Conservation (phyloP, 2,113 vertebrate genomes). For the Benitochromis conjunctus region DNA sequence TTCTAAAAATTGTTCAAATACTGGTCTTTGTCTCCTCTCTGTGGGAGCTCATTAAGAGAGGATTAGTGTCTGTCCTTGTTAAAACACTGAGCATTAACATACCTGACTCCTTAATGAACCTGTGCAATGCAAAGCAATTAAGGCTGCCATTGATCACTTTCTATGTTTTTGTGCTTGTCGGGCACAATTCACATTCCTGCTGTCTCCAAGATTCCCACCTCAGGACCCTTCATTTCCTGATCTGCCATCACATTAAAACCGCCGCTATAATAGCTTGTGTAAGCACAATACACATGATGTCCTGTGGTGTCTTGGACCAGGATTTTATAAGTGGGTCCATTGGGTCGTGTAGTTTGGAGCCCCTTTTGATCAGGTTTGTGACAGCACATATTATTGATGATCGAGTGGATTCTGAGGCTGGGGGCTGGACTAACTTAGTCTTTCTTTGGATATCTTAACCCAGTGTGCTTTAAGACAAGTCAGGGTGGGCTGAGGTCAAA, state of each 20-base stretch:
- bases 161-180: neutral
- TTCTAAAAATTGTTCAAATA: neutral
- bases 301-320: neutral
- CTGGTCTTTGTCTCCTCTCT: neutral
- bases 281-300: neutral
- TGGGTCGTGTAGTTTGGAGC: neutral
- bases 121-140: constrained; percentile 26
- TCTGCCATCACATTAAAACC: neutral
- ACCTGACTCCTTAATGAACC: constrained; percentile 18
- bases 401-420: neutral
- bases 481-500: neutral
- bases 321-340: accelerated
- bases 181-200: neutral
- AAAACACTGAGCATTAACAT: neutral
- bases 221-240: neutral
- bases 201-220: neutral
- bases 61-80: constrained; percentile 52
- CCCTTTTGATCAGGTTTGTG: accelerated
- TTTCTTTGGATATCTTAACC: neutral
- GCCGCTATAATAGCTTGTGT: neutral
- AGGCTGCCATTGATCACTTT: constrained; percentile 34
- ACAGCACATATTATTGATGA: neutral
- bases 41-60: constrained; percentile 61
- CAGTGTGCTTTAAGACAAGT: neutral
- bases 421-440: accelerated